Evolutionary conservation across 1,140 invertebrate species (phyloP).

Genomic region (Akabosia matsudoensis): DNA sequence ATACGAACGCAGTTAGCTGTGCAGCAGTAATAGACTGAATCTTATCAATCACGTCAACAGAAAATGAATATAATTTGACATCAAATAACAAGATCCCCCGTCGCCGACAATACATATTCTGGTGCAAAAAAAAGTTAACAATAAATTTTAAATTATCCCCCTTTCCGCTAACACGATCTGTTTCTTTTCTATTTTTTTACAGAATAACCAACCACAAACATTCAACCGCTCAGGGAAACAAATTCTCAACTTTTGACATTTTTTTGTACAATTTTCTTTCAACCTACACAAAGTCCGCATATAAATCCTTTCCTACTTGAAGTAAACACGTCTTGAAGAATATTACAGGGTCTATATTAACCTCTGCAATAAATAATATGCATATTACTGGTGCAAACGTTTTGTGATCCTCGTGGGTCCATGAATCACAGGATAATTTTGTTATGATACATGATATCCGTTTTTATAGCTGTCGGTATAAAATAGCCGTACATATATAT

Average conservation of each 20-base stretch:
- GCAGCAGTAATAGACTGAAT: background rate
- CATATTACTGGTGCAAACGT: background rate
- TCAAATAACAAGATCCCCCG: conserved; percentile 1
- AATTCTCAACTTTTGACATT: background rate
- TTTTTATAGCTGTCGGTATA: background rate
- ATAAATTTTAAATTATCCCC: no score
- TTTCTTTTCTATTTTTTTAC: background rate
- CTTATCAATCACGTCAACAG: conserved; percentile 18
- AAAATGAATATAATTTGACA: conserved; percentile 21
- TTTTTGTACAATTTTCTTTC: background rate
- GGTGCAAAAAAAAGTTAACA: no score
- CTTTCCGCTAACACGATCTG: background rate
- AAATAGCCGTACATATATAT: background rate
- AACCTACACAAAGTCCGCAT: background rate
- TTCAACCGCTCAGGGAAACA: background rate
- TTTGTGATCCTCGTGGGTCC: background rate
- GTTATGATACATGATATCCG: background rate
- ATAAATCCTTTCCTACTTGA: background rate
- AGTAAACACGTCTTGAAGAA: background rate
- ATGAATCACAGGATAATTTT: background rate
- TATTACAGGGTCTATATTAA: background rate
- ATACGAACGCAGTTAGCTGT: background rate
- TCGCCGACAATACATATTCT: background rate
- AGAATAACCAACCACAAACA: background rate
- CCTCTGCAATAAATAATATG: background rate